A percentile compares a stretch with the other conserved stretches of the same genome.
Conservation (phyloP, 2,113 vertebrate genomes). For the Seriola dumerili region DNA sequence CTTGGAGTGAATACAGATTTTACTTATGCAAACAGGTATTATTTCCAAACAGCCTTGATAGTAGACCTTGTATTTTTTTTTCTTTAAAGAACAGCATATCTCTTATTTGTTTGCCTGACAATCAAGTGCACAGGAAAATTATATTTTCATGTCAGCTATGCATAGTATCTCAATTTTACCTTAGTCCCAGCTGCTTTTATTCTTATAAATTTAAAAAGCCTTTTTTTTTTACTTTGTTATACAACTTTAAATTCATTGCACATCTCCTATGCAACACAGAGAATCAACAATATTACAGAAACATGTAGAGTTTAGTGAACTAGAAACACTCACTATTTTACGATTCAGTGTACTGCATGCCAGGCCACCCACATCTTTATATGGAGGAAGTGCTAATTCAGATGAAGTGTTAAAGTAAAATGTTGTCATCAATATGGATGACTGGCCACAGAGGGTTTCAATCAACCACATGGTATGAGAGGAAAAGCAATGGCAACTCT, state of each 20-base stretch:
- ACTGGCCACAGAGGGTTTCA: conserved; percentile 60
- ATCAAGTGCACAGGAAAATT: not conserved
- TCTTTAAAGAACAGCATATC: conserved; percentile 3
- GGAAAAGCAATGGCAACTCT: conserved; percentile 46
- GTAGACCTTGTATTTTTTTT: conserved; percentile 23
- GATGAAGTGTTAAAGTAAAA: conserved; percentile 54
- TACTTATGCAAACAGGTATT: conserved; percentile 13
- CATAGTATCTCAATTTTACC: not conserved
- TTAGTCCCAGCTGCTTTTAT: not conserved
- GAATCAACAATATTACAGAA: not conserved
- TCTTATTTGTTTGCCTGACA: conserved; percentile 8
- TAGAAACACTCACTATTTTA: not conserved
- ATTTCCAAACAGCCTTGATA: conserved; percentile 15
- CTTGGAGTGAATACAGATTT: conserved; percentile 7
- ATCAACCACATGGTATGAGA: conserved; percentile 47
- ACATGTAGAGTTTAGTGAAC: not conserved
- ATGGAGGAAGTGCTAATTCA: conserved; percentile 36
- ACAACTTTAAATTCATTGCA: not conserved
- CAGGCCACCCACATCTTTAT: conserved; percentile 27
- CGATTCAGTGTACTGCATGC: not conserved
- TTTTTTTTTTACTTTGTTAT: not conserved
- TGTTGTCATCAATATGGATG: conserved; percentile 61
- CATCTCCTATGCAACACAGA: not conserved
- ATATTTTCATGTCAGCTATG: not conserved
- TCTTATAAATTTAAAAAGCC: not conserved